Conservation (phyloP, 1,140 invertebrate species). For the Nasonia vitripennis region DNA sequence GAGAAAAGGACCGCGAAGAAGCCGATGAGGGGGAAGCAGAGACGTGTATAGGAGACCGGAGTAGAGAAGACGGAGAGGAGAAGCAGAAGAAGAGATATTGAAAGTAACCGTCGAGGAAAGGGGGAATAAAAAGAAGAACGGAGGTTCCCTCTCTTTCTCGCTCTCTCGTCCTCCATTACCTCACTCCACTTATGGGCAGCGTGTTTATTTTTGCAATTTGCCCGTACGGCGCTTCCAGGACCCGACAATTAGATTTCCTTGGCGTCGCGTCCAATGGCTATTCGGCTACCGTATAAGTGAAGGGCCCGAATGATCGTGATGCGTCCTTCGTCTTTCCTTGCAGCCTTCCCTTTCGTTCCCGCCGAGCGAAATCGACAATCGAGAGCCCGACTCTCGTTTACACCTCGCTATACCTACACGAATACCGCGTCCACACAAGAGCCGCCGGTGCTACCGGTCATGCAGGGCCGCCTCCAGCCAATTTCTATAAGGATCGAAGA, state of each 20-base stretch:
- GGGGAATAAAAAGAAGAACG: slow-evolving; percentile 18
- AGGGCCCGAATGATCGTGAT: slow-evolving; percentile 54
- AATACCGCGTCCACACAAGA: neutral
- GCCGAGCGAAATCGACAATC: slow-evolving; percentile 45
- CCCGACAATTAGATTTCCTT: slow-evolving; percentile 74
- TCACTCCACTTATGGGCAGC: slow-evolving; percentile 57
- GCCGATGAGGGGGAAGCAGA: neutral
- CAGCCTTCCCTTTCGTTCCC: slow-evolving; percentile 21
- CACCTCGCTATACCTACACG: slow-evolving; percentile 4
- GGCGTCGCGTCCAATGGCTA: slow-evolving; percentile 57
- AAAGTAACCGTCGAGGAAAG: slow-evolving; percentile 28
- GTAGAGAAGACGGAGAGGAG: slow-evolving; percentile 1
- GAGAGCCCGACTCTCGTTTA: slow-evolving; percentile 34
- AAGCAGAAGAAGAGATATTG: slow-evolving; percentile 38
- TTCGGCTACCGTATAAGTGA: slow-evolving; percentile 74
- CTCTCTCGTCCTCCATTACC: slow-evolving; percentile 58
- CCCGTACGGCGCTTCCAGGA: slow-evolving; percentile 62
- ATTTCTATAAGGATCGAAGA: neutral
- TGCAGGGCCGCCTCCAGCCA: neutral
- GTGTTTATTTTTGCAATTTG: slow-evolving; percentile 75
- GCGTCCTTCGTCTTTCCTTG: slow-evolving; percentile 37
- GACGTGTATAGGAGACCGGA: neutral
- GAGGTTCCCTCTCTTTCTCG: slow-evolving; percentile 44
- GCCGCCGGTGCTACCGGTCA: neutral
- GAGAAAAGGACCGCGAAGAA: slow-evolving; percentile 10